Evolutionary conservation across 2,797 vertebrate genomes (phyloP).

Genomic region (Pangasius mekongensis): DNA sequence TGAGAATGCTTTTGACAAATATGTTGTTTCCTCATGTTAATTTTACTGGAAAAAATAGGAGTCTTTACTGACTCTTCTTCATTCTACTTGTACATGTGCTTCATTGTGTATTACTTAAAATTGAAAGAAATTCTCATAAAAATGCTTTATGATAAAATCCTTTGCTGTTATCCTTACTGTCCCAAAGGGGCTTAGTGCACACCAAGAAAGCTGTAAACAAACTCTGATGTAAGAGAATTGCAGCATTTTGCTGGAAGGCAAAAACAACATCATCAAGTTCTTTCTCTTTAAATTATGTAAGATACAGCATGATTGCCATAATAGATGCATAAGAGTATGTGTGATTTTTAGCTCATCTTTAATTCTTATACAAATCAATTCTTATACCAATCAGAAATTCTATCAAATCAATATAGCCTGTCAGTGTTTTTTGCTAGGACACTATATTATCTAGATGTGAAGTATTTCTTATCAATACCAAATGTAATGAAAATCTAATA

Average conservation of each 20-base stretch:
- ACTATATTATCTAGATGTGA: neutral
- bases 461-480: too few species aligned
- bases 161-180: slow-evolving; percentile 15
- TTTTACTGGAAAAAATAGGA: neutral
- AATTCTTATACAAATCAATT: neutral
- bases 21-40: neutral
- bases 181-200: neutral
- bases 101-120: neutral
- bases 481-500: too few species aligned
- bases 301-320: neutral
- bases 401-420: neutral
- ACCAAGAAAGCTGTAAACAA: neutral
- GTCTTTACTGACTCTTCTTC: neutral
- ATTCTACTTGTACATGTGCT: neutral
- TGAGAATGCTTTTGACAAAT: neutral
- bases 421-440: neutral
- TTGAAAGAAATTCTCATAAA: neutral
- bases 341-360: neutral
- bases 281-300: neutral
- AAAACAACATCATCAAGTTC: neutral
- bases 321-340: neutral
- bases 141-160: neutral
- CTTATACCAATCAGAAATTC: too few species aligned
- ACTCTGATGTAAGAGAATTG: neutral
- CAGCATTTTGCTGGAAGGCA: slow-evolving; percentile 3